Evolutionary conservation across 2,797 vertebrate species (phyloP).

Genomic region (Clarias platycephalus): DNA sequence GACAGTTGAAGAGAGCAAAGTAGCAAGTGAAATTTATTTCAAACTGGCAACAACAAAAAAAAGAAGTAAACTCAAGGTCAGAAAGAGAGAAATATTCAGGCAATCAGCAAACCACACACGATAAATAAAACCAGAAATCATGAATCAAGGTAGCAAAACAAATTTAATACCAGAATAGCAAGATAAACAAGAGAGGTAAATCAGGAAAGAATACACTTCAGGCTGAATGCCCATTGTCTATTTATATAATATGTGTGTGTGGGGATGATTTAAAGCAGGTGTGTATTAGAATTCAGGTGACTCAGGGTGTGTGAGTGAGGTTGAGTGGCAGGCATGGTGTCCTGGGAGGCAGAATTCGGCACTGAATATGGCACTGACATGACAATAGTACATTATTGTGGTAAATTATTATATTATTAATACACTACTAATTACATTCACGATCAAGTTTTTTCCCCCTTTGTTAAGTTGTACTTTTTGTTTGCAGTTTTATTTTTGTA

Average conservation of each 20-base stretch:
- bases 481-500: background rate
- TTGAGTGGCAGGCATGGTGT: background rate
- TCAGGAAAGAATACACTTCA: background rate
- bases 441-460: background rate
- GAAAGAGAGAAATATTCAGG: background rate
- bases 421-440: background rate
- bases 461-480: background rate
- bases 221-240: background rate
- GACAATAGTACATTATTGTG: background rate
- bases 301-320: background rate
- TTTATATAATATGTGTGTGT: background rate
- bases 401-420: too few relatives aligned
- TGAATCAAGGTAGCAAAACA: background rate
- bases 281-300: background rate
- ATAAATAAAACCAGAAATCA: background rate
- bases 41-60: background rate
- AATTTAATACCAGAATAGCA: constrained; percentile 4
- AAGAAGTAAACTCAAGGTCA: background rate
- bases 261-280: background rate
- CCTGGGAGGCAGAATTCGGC: background rate
- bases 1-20: background rate
- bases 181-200: background rate
- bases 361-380: background rate
- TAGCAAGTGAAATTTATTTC: background rate
- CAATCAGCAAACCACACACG: background rate